phyloP scores from a whole-genome alignment of 2,888 invertebrate species.

The Cosmia pyralina region DNA sequence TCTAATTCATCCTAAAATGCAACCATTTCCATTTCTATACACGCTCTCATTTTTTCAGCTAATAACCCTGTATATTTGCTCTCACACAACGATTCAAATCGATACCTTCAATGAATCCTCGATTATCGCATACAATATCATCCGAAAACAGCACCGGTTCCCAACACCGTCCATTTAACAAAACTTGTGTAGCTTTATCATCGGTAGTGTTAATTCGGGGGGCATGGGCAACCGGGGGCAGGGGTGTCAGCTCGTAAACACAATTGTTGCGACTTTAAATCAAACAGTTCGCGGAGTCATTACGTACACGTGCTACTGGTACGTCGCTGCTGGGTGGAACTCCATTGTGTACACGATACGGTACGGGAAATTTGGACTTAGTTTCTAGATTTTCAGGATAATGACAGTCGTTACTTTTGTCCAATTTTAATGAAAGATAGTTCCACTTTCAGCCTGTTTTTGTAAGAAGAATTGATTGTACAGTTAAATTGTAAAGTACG shows the following conservation, averaged over 20 bases:
- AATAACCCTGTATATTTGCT: background rate
- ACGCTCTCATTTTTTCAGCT: background rate
- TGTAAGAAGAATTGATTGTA: too few relatives aligned
- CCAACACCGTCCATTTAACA: conserved; percentile 60
- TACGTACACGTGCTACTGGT: conserved; percentile 86
- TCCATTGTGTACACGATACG: conserved; percentile 68
- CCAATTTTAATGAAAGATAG: too few relatives aligned
- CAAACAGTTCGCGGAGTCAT: conserved; percentile 88
- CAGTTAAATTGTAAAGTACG: too few relatives aligned
- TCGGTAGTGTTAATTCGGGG: conserved; percentile 66
- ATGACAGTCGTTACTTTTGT: background rate
- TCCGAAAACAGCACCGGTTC: conserved; percentile 40
- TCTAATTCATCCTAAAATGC: background rate
- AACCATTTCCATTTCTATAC: background rate
- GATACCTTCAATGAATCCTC: conserved; percentile 10
- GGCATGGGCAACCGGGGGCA: conserved; percentile 24
- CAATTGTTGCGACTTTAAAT: conserved; percentile 89
- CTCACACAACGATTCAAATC: background rate
- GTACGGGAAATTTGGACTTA: conserved; percentile 9
- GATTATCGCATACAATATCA: conserved; percentile 31
- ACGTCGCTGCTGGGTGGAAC: conserved; percentile 63
- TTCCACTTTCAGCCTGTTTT: too few relatives aligned
- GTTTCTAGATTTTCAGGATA: background rate
- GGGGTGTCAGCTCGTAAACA: conserved; percentile 78
- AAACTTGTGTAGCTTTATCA: conserved; percentile 65